Conservation (phyloP, 2,113 vertebrate species). For the Porphyrio hochstetteri region DNA sequence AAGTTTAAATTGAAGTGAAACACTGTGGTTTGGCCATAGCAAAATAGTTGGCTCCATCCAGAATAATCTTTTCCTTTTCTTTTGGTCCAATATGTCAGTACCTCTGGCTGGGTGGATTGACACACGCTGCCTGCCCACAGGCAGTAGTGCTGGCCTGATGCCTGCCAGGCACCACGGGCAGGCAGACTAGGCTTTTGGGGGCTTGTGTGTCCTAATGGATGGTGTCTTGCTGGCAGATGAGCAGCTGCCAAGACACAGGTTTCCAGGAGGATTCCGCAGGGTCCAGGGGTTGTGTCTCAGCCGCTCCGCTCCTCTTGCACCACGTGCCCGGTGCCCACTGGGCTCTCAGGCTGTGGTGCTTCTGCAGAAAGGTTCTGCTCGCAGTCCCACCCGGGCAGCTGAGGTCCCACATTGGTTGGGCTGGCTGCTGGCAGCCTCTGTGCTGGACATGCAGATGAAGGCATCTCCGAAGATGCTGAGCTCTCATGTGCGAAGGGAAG, state of each 20-base stretch:
- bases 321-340: accelerated
- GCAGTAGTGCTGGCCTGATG: neutral
- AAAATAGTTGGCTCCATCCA: neutral
- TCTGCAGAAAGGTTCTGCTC: neutral
- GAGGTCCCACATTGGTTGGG: neutral
- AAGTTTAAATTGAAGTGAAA: neutral
- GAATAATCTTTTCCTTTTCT: neutral
- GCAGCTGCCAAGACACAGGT: neutral
- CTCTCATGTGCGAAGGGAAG: neutral
- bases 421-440: accelerated
- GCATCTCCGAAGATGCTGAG: neutral
- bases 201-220: accelerated
- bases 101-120: neutral
- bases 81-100: neutral
- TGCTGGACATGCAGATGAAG: accelerated
- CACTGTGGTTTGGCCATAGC: neutral
- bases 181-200: neutral
- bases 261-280: neutral
- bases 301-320: neutral
- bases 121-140: neutral
- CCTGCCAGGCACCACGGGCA: accelerated
- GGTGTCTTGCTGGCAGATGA: neutral
- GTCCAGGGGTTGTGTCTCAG: neutral
- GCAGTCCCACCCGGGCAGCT: accelerated
- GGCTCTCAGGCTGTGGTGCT: neutral